Evolutionary conservation across 2,113 vertebrate species (phyloP).

Genomic region (Chamaea fasciata): DNA sequence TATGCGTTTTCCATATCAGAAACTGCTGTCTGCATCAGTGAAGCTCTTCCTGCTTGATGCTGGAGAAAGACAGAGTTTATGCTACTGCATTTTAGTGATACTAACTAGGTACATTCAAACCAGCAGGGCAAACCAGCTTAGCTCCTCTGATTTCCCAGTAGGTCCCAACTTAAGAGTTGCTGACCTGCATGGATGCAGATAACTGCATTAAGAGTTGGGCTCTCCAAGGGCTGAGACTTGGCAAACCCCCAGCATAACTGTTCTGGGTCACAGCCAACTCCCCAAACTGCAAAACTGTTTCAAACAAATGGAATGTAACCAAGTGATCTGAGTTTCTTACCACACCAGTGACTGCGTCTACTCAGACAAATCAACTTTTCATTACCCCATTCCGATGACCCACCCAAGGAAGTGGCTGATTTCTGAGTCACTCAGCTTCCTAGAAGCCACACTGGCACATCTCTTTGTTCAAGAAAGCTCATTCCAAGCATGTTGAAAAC

Average conservation of each 20-base stretch:
- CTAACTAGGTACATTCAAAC: background rate
- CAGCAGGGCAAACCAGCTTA: background rate
- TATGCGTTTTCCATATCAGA: background rate
- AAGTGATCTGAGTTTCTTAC: background rate
- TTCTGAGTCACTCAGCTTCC: slow-evolving; percentile 23
- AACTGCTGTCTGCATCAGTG: background rate
- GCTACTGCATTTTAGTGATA: background rate
- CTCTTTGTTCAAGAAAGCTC: background rate
- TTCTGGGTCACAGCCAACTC: background rate
- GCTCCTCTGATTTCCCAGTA: background rate
- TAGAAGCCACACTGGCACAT: background rate
- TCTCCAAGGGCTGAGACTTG: background rate
- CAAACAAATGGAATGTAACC: background rate
- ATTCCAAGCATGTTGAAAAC: background rate
- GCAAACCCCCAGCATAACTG: background rate
- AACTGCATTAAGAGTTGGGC: background rate
- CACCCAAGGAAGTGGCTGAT: background rate
- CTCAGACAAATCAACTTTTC: background rate
- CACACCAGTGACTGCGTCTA: background rate
- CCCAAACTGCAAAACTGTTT: background rate
- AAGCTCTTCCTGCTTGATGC: background rate
- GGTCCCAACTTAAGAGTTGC: rapidly evolving
- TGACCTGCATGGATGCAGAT: background rate
- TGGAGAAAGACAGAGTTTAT: background rate
- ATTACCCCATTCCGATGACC: background rate